Conservation (phyloP, 1,140 invertebrate genomes). For the Ips typographus region DNA sequence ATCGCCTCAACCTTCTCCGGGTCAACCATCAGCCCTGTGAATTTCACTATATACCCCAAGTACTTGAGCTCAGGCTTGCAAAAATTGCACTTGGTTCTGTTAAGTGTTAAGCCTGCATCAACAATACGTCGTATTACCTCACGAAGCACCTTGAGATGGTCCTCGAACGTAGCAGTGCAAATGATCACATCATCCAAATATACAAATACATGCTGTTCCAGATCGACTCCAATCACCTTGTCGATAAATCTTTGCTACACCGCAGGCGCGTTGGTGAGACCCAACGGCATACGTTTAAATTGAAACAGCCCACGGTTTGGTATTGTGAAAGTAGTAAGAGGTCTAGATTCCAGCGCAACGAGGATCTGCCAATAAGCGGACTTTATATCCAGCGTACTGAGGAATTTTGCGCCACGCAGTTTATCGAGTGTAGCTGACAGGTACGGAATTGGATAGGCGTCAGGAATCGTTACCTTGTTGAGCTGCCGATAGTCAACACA, state of each 20-base stretch:
- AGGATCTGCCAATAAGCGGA: no score
- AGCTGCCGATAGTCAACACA: no score
- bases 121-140: conserved; percentile 13
- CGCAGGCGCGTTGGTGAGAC: conserved; percentile 46
- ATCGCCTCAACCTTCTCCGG: conserved; percentile 46
- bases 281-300: conserved; percentile 45
- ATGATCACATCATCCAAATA: conserved; percentile 38
- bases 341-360: no score
- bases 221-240: conserved; percentile 28
- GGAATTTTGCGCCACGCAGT: no score
- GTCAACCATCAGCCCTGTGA: conserved; percentile 21
- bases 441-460: conserved; percentile 36
- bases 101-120: conserved; percentile 20
- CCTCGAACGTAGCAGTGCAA: conserved; percentile 8
- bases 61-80: conserved; percentile 37
- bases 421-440: conserved; percentile 39
- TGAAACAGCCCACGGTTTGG: conserved; percentile 43
- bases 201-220: conserved; percentile 39
- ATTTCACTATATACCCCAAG: conserved; percentile 45
- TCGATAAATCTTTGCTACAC: conserved; percentile 48
- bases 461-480: conserved; percentile 35
- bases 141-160: conserved; percentile 14
- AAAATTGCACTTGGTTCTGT: conserved; percentile 35
- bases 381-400: no score
- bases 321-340: conserved; percentile 53